Percentiles rank a stretch among this genome's conserved stretches.
These are phyloP conservation scores for Mesorhabditis belari DNA, from an alignment of 2,888 invertebrate genomes.

Conservation along the genomic window DNA sequence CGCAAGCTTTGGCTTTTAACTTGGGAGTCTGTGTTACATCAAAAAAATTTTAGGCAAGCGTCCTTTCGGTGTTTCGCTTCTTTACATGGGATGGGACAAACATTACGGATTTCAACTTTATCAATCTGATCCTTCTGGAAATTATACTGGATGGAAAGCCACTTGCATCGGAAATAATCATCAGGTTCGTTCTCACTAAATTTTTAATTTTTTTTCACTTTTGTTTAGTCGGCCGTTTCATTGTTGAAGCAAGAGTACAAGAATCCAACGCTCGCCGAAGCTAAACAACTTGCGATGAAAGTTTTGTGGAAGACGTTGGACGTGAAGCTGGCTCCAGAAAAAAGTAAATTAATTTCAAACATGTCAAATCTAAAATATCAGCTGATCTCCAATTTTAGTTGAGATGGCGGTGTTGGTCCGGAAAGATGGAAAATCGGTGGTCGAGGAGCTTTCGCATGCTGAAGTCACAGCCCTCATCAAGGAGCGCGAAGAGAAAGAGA, in stretches of 20 bases:
- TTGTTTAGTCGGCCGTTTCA: slow-evolving; percentile 79
- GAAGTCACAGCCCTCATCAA: slow-evolving; percentile 55
- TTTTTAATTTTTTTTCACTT: background rate
- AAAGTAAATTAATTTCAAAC: slow-evolving; percentile 64
- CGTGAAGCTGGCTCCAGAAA: slow-evolving; percentile 90
- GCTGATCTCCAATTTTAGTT: slow-evolving; percentile 50
- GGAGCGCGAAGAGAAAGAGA: slow-evolving; percentile 57
- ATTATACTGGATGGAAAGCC: slow-evolving; percentile 99
- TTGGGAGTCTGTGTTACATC: background rate
- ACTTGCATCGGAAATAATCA: slow-evolving; percentile 99
- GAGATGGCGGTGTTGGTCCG: slow-evolving; percentile 57
- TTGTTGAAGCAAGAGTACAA: slow-evolving; percentile 96
- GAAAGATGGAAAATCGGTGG: slow-evolving; percentile 55
- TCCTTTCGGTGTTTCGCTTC: slow-evolving; percentile 94
- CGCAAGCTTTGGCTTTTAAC: background rate
- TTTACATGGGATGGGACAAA: slow-evolving; percentile 99
- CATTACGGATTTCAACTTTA: slow-evolving; percentile 99
- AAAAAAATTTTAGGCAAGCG: slow-evolving; percentile 68
- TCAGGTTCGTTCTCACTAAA: slow-evolving; percentile 61
- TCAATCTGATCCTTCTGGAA: slow-evolving; percentile 97
- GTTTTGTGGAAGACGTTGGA: slow-evolving; percentile 97
- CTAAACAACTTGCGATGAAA: slow-evolving; percentile 78
- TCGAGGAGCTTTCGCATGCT: slow-evolving; percentile 53
- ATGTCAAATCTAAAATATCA: background rate
- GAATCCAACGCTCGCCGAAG: slow-evolving; percentile 68